Conservation (phyloP, 2,113 vertebrate species). For the Cebus imitator region DNA sequence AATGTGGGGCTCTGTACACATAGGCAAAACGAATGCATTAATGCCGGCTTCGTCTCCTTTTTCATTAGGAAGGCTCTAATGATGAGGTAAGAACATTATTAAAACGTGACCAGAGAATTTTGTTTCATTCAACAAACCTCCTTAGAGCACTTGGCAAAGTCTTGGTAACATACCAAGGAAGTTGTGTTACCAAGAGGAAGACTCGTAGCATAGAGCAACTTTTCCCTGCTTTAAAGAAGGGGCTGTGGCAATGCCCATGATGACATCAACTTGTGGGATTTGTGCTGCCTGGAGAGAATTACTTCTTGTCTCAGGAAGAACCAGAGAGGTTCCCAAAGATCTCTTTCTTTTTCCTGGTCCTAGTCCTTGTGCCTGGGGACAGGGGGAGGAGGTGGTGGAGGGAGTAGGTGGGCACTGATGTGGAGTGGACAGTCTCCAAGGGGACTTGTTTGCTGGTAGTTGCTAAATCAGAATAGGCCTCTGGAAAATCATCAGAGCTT, state of each 20-base stretch:
- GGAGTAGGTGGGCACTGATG: neutral
- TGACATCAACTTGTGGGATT: conserved; percentile 54
- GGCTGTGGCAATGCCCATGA: neutral
- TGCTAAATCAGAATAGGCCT: neutral
- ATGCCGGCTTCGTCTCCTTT: neutral
- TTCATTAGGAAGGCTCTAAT: neutral
- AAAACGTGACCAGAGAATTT: neutral
- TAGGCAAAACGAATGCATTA: neutral
- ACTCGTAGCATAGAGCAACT: neutral
- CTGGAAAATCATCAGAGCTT: neutral
- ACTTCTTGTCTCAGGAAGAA: neutral
- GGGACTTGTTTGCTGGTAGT: neutral
- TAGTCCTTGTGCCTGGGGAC: neutral
- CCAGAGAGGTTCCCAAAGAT: conserved; percentile 20
- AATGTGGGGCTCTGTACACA: neutral
- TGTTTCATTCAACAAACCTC: neutral
- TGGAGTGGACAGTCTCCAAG: neutral
- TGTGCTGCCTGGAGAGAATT: neutral
- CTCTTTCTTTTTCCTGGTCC: neutral
- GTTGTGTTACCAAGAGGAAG: neutral
- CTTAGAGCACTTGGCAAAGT: neutral
- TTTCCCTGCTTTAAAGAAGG: conserved; percentile 3
- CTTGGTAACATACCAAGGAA: neutral
- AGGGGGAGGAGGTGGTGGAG: no score
- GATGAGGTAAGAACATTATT: neutral